These are phyloP conservation scores for Chlorocebus sabaeus DNA, from an alignment of 2,113 vertebrate genomes.

Conservation along the genomic window DNA sequence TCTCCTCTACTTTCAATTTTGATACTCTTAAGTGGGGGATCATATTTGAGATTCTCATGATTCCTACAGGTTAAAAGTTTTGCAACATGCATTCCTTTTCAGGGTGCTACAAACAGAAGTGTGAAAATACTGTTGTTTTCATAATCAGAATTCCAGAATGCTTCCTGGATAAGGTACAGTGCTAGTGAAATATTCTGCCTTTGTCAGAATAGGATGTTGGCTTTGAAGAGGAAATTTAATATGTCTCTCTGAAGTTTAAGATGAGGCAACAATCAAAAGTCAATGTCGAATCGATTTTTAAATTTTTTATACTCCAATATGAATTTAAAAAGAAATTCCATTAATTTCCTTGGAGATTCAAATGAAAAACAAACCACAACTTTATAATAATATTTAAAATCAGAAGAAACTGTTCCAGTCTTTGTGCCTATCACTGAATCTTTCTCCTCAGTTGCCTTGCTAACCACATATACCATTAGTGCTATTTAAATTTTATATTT, in stretches of 20 bases:
- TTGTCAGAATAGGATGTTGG: background rate
- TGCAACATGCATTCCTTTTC: background rate
- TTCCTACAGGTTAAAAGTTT: background rate
- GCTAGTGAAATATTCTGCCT: background rate
- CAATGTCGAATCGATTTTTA: background rate
- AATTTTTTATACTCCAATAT: background rate
- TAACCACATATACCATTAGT: background rate
- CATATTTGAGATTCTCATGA: background rate
- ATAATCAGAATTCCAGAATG: background rate
- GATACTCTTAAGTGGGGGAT: background rate
- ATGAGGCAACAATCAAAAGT: background rate
- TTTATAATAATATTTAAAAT: constrained; percentile 33
- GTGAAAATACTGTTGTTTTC: background rate
- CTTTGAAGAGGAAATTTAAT: background rate
- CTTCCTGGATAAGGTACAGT: background rate
- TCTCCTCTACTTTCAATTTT: background rate
- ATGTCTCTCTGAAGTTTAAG: background rate
- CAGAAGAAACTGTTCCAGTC: background rate
- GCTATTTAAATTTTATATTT: constrained; percentile 34
- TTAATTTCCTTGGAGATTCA: background rate
- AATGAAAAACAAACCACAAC: background rate
- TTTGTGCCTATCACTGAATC: background rate
- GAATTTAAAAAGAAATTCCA: background rate
- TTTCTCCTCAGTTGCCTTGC: background rate
- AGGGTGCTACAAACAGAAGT: background rate